phyloP scores from a whole-genome alignment of 2,888 invertebrate species.

The Elegia similella region DNA sequence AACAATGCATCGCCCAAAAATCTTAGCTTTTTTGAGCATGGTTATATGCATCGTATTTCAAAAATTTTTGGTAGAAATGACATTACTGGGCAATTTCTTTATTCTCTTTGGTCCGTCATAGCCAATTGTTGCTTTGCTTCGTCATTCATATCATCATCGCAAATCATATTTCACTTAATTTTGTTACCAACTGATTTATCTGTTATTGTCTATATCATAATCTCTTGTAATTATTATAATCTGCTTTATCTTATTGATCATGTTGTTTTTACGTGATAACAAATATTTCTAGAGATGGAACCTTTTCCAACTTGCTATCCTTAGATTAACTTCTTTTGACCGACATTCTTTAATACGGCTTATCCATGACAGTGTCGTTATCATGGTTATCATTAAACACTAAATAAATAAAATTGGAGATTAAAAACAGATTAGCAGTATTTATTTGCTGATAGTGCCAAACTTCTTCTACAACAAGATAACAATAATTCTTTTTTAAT shows the following conservation, averaged over 20 bases:
- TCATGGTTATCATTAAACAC: constrained; percentile 21
- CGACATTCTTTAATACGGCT: constrained; percentile 15
- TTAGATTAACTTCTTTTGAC: neutral
- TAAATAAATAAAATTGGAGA: constrained; percentile 22
- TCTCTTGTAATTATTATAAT: constrained; percentile 14
- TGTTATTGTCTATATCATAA: neutral
- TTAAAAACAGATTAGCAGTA: constrained; percentile 20
- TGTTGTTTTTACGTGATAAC: neutral
- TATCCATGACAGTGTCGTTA: constrained; percentile 4
- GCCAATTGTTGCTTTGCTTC: no score
- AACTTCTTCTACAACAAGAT: neutral
- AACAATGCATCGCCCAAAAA: no score
- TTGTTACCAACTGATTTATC: neutral
- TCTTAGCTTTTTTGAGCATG: no score
- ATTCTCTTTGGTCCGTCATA: no score
- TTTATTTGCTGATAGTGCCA: constrained; percentile 18
- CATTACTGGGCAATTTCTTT: no score
- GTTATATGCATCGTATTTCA: no score
- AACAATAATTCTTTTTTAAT: neutral
- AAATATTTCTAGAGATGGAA: neutral
- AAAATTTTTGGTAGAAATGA: no score
- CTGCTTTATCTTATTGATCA: constrained; percentile 19
- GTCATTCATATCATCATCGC: no score
- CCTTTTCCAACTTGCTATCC: neutral
- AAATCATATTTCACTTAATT: no score